Evolutionary conservation across 2,888 invertebrate species (phyloP), one percentile per base, ranked within the genome.

Genomic region (Antheraea yamamai): DNA sequence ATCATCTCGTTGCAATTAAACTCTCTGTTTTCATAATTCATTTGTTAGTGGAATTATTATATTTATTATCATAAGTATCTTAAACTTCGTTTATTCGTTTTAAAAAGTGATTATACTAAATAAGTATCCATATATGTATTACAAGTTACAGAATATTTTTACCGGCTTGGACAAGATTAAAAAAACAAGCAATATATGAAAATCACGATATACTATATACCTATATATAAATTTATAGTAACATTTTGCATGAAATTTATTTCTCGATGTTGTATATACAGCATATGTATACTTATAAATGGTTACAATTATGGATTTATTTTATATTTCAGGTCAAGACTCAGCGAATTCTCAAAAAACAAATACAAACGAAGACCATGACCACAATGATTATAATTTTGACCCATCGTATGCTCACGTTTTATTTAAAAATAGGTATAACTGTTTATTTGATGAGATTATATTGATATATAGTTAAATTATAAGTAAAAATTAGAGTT

Each of bases 401-500:
- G 97, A 98, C 85, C 96, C 97, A 30, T 97, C 97, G 81, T 97
- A 97, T 85, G 97, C 98, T 4, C 97, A 97, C 88, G 96, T 98
- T 77, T 95, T 96, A 81, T 96, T 98, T 78, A 96, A 97, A 86
- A 96, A 97, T 85, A 96, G 96, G 97, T 97, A 93, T 94, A 10
- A 66, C 14, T 66, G 4, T 80, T 74, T 51, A 61, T 76, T 73
- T 10, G 8, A n/a, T 58, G 52, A 55, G 23, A 58, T 58, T 23
- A 0, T n/a, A 58, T 58, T 23, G 20, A 55, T 55, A 55, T 6
- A 55, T 20, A 55, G 14, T 55, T 55, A 55, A 55, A 55, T 47
- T 47, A 7, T 12, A 47, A 47, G 47, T 47, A 47, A 47, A 47
- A 47, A 12, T 47, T 47, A 47, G 12, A 47, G 47, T 12, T 47